Evolutionary conservation across 2,888 invertebrate species (phyloP), one percentile per base, ranked within the genome.

Genomic region (Pantelozetes paolii): DNA sequence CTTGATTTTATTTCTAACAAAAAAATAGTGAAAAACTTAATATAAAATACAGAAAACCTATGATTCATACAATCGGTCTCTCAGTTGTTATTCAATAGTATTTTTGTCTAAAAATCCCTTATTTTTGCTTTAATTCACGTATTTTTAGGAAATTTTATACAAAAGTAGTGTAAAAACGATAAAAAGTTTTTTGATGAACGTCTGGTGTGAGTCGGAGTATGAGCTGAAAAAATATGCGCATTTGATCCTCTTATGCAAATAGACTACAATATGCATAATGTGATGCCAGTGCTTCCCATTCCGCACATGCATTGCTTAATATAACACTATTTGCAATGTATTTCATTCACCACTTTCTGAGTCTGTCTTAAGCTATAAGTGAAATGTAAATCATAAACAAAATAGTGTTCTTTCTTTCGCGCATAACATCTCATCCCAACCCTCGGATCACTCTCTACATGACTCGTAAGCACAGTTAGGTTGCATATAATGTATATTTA

Each of bases 221-320:
- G 45, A 45, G 50, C n/a, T 20, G 45, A 45, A 45, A 48, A 48
- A 15, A 15, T 48, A 48, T 15, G 59, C 59, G 59, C 32, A 62
- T 62, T 62, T 62, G 59, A 62, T 32, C 32, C 59, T 62, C 59
- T 62, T 62, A 62, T 62, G 59, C 59, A 62, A 62, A 62, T 62
- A 32, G 32, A 32, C 32, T 23, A 62, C 59, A 62, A 18, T 73
- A 26, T 57, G 57, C 54, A 50, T 71, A 71, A 57, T 71, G 71
- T 50, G 36, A 50, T 71, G 54, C 20, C 20, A 40, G 18, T 71
- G 57, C 36, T 30, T 71, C 30, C 32, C 3, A 45, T 73, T 73
- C 36, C 57, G 15, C 30, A 62, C 30, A 62, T 18, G 5, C 3
- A 62, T 62, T 8, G 59, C 59, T 32, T 23, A 36, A 23, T 11